Evolutionary conservation across 2,113 vertebrate genomes (phyloP), one percentile per base, ranked within the genome.

Genomic region (Rhinolophus sinicus): DNA sequence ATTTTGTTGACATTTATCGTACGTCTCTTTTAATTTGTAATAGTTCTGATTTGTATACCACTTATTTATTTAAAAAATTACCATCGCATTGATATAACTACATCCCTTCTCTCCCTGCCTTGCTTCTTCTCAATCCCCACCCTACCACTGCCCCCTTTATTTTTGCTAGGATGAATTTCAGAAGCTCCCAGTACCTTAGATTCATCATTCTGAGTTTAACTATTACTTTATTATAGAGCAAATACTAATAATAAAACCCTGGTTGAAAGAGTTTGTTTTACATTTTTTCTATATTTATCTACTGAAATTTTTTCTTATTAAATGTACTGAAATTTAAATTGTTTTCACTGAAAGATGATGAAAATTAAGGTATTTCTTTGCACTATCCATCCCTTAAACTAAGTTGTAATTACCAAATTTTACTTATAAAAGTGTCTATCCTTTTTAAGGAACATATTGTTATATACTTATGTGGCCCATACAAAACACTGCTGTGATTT

Each of bases 381-480:
- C 1, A 70, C 58, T 65, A 58, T 56, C 24, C 19, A 72, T 14
- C 28, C 64, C 38, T 54, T 35, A 58, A 76, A 89, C 38, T 76
- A 92, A 62, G 24, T 8, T 82, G 54, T 90, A 76, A 13, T 76
- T 47, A 28, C 10, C 28, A 78, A 80, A 70, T 84, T 56, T 94
- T 38, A 92, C 62, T 56, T 64, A 47, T 33, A 33, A 56, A 90
- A 84, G 21, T 72, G 14, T 64, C 21, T 19, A 13, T 70, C 6
- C 50, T 88, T 88, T 92, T 90, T 44, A 88, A 92, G 52, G 21
- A 92, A 69, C 52, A 50, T 6, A 60, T 47, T 92, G 72, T 78
- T 65, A 70, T 60, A 88, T 15, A 15, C 69, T 89, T 50, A 81
- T 60, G 30, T 52, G 11, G 18, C 35, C 44, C 19, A 69, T 16